Conservation (phyloP, 2,888 invertebrate genomes). For the Atethmia centrago region DNA sequence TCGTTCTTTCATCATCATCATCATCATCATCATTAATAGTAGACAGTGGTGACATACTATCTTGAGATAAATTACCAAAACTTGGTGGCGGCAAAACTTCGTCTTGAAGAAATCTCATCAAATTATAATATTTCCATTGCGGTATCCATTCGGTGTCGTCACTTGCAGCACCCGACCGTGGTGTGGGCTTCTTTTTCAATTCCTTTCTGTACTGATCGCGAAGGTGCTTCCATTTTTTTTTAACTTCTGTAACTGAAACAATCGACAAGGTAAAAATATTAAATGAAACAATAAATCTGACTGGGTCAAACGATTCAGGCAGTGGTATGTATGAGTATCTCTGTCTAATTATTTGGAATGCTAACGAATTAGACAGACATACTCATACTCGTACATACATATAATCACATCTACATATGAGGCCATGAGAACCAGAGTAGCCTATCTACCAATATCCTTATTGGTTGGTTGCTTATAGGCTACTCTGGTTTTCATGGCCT, state of each 20-base stretch:
- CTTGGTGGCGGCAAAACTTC: constrained; percentile 6
- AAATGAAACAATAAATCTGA: constrained; percentile 22
- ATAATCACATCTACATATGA: constrained; percentile 16
- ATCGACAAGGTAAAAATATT: too few relatives aligned
- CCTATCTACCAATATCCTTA: too few relatives aligned
- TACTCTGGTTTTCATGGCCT: too few relatives aligned
- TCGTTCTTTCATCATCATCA: constrained; percentile 16
- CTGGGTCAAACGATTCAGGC: constrained; percentile 15
- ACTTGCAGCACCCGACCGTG: constrained; percentile 35
- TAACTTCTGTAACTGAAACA: constrained; percentile 39
- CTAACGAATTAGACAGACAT: constrained; percentile 17
- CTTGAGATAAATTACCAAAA: too few relatives aligned
- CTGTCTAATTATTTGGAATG: constrained; percentile 14
- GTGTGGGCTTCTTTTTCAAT: constrained; percentile 41
- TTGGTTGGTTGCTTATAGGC: too few relatives aligned
- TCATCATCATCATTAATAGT: too few relatives aligned
- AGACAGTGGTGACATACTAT: too few relatives aligned
- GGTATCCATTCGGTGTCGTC: constrained; percentile 37
- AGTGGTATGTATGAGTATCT: constrained; percentile 12
- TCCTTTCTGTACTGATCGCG: constrained; percentile 48
- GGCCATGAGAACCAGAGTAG: too few relatives aligned
- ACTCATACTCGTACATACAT: constrained; percentile 16
- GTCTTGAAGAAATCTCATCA: constrained; percentile 19
- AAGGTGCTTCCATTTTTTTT: constrained; percentile 49
- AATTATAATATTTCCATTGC: constrained; percentile 44